Evolutionary conservation across 1,140 invertebrate species (phyloP), one percentile per base, ranked within the genome.

Genomic region (Anoplolepis gracilipes): DNA sequence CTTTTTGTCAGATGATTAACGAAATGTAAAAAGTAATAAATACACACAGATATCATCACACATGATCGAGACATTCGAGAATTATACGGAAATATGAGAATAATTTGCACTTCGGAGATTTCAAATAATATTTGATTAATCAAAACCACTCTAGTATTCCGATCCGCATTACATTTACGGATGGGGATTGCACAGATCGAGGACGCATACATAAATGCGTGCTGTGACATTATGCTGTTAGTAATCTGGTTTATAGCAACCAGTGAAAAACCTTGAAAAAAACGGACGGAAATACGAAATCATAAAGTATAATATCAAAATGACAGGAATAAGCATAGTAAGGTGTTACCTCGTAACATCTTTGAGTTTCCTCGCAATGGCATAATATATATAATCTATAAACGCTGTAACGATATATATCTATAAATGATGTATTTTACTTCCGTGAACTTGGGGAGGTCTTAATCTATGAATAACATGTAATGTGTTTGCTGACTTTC

Each of bases 381-480:
- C 28, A 28, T n/a, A n/a, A n/a, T n/a, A 61, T 59, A 59, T 76
- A 76, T 76, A 61, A 42, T 22, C 22, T 28, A 59, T 19, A 8
- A 75, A 59, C 22, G 55, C 59, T 5, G 53, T 61, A 28, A 76
- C n/a, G n/a, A n/a, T n/a, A n/a, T n/a, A n/a, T n/a, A n/a, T n/a
- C n/a, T n/a, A n/a, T n/a, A n/a, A n/a, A n/a, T n/a, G n/a, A n/a
- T n/a, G n/a, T 76, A 61, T 59, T 49, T 49, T 61, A 30, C 53
- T n/a, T 39, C 53, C 22, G 46, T 7, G n/a, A 36, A 16, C 72
- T 61, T 76, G 53, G 13, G 13, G 46, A 49, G 22, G 72, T 36
- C 33, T 61, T 61, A 76, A 76, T 76, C 16, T 16, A 76, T 28
- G 22, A 33, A 75, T 75, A 59, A 76, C 55, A 59, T 75, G 33